These are phyloP conservation scores for Brotula barbata DNA, from an alignment of 2,797 vertebrate genomes.

Conservation along the genomic window DNA sequence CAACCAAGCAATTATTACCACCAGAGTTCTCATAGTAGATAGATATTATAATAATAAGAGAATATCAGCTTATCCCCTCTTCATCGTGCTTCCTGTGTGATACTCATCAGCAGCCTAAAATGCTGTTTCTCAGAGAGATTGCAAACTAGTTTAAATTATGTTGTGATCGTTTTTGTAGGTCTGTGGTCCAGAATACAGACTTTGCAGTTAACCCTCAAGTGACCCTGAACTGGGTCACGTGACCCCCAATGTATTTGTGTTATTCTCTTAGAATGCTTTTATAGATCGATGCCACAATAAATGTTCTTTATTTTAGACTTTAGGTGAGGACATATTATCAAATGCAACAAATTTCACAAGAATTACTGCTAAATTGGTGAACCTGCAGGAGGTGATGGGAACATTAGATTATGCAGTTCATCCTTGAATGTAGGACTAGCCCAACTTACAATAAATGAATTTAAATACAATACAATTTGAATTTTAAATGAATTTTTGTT, in stretches of 20 bases:
- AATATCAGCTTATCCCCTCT: conserved; percentile 1
- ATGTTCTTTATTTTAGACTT: too few relatives aligned
- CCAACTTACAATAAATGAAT: too few relatives aligned
- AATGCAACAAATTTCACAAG: too few relatives aligned
- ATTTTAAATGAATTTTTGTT: too few relatives aligned
- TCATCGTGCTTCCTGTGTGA: conserved; percentile 17
- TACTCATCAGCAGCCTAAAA: conserved; percentile 30
- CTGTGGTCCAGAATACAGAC: conserved; percentile 15
- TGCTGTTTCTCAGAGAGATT: conserved; percentile 23
- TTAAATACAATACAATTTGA: too few relatives aligned
- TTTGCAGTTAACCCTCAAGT: conserved; percentile 11
- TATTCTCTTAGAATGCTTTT: too few relatives aligned
- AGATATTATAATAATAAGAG: conserved; percentile 35
- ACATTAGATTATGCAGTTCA: too few relatives aligned
- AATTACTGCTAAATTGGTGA: too few relatives aligned
- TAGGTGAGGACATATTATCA: too few relatives aligned
- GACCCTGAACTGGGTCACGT: conserved; percentile 3
- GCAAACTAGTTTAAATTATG: conserved; percentile 10
- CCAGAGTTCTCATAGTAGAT: conserved; percentile 34
- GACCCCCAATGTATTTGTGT: background rate
- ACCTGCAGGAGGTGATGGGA: too few relatives aligned
- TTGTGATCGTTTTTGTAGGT: conserved; percentile 20
- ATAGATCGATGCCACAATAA: too few relatives aligned
- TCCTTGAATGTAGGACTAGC: too few relatives aligned
- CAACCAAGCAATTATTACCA: conserved; percentile 26